Evolutionary conservation across 1,140 invertebrate genomes (phyloP), one percentile per base, ranked within the genome.

Genomic region (Latrodectus geometricus): DNA sequence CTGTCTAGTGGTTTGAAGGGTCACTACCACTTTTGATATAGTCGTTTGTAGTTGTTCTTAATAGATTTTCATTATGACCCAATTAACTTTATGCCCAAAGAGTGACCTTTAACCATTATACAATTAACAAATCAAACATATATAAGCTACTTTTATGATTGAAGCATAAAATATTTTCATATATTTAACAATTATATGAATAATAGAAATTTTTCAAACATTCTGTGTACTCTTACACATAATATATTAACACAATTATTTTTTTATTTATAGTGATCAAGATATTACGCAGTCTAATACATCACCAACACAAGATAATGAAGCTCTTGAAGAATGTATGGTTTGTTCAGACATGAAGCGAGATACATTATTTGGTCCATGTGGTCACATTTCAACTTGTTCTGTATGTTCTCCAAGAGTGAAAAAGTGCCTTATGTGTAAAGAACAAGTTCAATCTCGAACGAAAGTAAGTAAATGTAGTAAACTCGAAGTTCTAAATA

Each of bases 361-460:
- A 8, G 97, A 99, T 90, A 96, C 91, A 8, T 88, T 92, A 70
- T 92, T 92, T 89, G 91, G 91, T 20, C 88, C 89, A 50, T 89
- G 89, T 86, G 88, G 89, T 35, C 98, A 99, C 91, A 95, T 99
- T 54, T 95, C 95, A 86, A 98, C 97, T 89, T 99, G 98, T 91
- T 95, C 95, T 70, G 94, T 94, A 17, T 99, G 97, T 91, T 95
- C 96, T 8, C 95, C 96, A 0, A 93, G 97, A 80, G 97, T 99
- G 84, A 99, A 99, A 91, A 98, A 98, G 92, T 99, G 97, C 91
- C 93, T 99, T 54, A 94, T 98, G 86, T 99, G 97, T 90, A 94
- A 97, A 80, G 95, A 97, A 89, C 94, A 94, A 49, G 96, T 98
- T 56, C 91, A 93, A 52, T 93, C 93, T 0, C 91, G 96, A 88